A percentile compares a stretch with the other conserved stretches of the same genome.
These are phyloP conservation scores for Macquaria ambigua DNA, from an alignment of 2,113 vertebrate genomes.

Conservation along the genomic window DNA sequence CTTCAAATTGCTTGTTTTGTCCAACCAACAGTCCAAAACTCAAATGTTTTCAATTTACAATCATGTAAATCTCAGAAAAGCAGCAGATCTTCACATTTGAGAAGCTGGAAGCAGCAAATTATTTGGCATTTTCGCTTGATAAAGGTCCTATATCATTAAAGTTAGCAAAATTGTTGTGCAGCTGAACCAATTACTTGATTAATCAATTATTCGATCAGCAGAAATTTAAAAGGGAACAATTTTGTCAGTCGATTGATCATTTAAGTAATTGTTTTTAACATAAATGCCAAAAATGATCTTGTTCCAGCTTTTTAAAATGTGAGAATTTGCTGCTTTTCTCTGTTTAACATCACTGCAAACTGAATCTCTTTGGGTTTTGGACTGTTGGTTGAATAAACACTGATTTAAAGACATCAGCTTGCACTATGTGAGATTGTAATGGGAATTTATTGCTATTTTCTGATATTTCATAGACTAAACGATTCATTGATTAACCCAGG, in stretches of 20 bases:
- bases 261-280: too few relatives aligned
- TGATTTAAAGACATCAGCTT: background rate
- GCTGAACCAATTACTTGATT: too few relatives aligned
- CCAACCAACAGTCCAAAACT: background rate
- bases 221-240: too few relatives aligned
- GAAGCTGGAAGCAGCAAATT: background rate
- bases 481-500: too few relatives aligned
- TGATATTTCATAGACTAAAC: too few relatives aligned
- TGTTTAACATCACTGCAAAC: background rate
- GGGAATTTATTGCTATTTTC: background rate
- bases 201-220: too few relatives aligned
- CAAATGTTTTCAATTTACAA: background rate
- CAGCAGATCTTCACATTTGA: background rate
- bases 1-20: background rate
- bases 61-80: background rate
- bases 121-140: background rate
- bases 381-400: background rate
- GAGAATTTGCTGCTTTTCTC: background rate
- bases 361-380: background rate
- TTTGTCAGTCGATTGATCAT: too few relatives aligned
- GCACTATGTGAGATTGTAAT: background rate
- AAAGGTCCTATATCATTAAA: background rate
- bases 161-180: background rate
- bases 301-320: background rate
- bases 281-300: background rate